A percentile compares a stretch with the other conserved stretches of the same genome.
Evolutionary conservation across 2,888 invertebrate genomes (phyloP).

Genomic region (Allacma fusca): DNA sequence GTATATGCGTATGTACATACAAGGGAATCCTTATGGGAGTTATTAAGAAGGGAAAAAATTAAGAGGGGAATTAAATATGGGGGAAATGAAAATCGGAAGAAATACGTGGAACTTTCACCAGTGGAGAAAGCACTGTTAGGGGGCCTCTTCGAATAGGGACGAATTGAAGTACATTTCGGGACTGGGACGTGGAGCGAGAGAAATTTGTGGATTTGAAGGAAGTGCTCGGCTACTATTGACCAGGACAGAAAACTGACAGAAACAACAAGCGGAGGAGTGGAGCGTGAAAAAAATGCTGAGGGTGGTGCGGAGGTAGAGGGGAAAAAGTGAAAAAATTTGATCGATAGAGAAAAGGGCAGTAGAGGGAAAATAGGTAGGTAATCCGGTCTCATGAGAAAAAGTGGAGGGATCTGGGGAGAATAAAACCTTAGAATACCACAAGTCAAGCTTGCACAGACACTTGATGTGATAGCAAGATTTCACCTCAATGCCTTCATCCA

Average conservation of each 20-base stretch:
- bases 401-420: neutral
- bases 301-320: neutral
- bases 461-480: neutral
- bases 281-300: neutral
- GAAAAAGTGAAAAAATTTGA: neutral
- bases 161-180: too few species aligned
- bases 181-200: too few species aligned
- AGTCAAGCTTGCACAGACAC: slow-evolving; percentile 4
- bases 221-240: too few species aligned
- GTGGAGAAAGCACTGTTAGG: too few species aligned
- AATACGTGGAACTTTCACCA: too few species aligned
- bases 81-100: too few species aligned
- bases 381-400: neutral
- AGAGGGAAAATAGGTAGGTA: neutral
- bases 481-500: slow-evolving; percentile 30
- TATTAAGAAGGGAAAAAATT: too few species aligned
- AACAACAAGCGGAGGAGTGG: slow-evolving; percentile 16
- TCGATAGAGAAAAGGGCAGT: neutral
- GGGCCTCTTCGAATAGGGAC: too few species aligned
- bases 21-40: too few species aligned
- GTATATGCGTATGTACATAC: too few species aligned
- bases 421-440: neutral
- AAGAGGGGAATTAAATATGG: too few species aligned
- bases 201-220: too few species aligned
- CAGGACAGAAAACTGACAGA: neutral